Evolutionary conservation across 2,113 vertebrate species (phyloP).

Genomic region (Hemiprocne comata): DNA sequence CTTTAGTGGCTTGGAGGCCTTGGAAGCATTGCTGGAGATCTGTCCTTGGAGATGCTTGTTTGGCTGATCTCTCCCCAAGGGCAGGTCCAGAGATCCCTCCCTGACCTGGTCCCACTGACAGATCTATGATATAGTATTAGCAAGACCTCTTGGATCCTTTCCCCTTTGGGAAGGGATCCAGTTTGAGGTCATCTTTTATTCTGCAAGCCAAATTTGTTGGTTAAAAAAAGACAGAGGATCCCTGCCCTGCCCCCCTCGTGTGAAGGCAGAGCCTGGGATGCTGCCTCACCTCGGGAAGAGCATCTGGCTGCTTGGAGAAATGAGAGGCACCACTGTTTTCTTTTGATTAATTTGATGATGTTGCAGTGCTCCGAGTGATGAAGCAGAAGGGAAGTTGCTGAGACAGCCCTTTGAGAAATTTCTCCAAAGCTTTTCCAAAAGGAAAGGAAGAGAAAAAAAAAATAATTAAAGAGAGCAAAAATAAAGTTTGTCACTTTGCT

Average conservation of each 20-base stretch:
- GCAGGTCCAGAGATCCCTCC: neutral
- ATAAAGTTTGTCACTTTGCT: neutral
- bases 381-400: slow-evolving; percentile 61
- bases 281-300: slow-evolving; percentile 30
- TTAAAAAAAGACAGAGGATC: slow-evolving; percentile 8
- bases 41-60: neutral
- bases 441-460: neutral
- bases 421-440: slow-evolving; percentile 53
- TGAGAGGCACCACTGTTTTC: slow-evolving; percentile 67
- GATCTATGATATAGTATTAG: neutral
- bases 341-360: slow-evolving; percentile 70
- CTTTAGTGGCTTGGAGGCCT: neutral
- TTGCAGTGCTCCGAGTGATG: slow-evolving; percentile 56
- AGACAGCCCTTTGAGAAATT: slow-evolving; percentile 61
- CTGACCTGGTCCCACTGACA: neutral
- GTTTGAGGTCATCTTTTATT: neutral
- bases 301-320: slow-evolving; percentile 58
- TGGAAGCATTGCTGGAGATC: neutral
- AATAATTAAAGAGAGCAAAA: neutral
- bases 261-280: neutral
- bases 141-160: neutral
- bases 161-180: neutral
- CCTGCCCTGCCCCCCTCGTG: slow-evolving; percentile 11
- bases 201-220: neutral
- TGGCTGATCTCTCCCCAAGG: neutral